Evolutionary conservation across 35 echinoderm and acorn worm genomes (phyloP).

Genomic region (Lytechinus variegatus): DNA sequence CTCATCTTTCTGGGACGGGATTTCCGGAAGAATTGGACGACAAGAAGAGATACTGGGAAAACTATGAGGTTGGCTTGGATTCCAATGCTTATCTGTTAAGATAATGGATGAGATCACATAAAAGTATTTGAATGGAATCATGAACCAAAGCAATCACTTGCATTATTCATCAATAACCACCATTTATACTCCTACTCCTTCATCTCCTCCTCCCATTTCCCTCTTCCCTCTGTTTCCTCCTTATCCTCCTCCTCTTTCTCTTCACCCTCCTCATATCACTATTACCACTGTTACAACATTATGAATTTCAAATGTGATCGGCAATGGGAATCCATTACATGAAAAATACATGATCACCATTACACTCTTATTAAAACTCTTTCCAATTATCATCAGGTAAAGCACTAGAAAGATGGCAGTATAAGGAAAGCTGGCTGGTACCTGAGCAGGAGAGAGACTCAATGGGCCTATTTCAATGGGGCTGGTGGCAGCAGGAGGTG

Average conservation of each 20-base stretch:
- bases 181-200: background rate
- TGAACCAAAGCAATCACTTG: background rate
- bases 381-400: too few relatives aligned
- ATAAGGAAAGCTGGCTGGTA: background rate
- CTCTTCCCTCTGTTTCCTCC: too few relatives aligned
- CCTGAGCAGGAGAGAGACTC: slow-evolving; percentile 93
- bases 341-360: background rate
- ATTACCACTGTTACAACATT: background rate
- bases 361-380: background rate
- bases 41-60: slow-evolving; percentile 79
- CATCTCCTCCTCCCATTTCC: too few relatives aligned
- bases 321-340: too few relatives aligned
- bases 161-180: background rate
- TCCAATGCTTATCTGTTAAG: slow-evolving; percentile 86
- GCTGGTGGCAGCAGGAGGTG: slow-evolving; percentile 57
- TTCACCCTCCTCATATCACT: background rate
- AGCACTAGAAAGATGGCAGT: too few relatives aligned
- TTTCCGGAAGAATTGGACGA: slow-evolving; percentile 90
- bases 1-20: slow-evolving; percentile 77
- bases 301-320: background rate
- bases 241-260: too few relatives aligned
- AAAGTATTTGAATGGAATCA: background rate
- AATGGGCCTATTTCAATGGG: slow-evolving; percentile 88
- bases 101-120: background rate
- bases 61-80: slow-evolving; percentile 91